Percentiles rank a stretch among this genome's conserved stretches.
Conservation (phyloP, 2,113 vertebrate genomes). For the Budorcas taxicolor region DNA sequence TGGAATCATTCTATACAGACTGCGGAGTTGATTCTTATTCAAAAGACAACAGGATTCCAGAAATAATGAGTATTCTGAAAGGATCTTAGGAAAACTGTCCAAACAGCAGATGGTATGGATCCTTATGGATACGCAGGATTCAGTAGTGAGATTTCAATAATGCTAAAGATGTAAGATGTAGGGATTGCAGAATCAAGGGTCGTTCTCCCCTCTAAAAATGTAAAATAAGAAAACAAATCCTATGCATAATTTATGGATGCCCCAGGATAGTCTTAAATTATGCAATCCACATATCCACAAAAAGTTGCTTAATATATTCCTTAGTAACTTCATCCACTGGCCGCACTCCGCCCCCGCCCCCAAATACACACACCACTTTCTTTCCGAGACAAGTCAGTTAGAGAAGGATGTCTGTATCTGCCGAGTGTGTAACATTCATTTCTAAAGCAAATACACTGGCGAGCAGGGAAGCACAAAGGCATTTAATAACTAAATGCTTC, state of each 20-base stretch:
- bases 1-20: neutral
- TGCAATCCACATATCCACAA: conserved; percentile 73
- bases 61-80: neutral
- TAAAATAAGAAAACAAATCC: conserved; percentile 78
- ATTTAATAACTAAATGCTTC: conserved; percentile 73
- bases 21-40: neutral
- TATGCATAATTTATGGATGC: conserved; percentile 82
- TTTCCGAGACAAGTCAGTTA: conserved; percentile 63
- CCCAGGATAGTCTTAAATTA: conserved; percentile 81
- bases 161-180: too few relatives aligned
- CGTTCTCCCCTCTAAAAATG: conserved; percentile 68
- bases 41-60: neutral
- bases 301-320: conserved; percentile 75
- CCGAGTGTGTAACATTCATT: conserved; percentile 58
- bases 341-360: conserved; percentile 37
- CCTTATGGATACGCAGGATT: neutral
- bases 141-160: neutral
- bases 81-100: neutral
- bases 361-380: conserved; percentile 1
- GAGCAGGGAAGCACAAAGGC: conserved; percentile 71
- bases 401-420: conserved; percentile 61
- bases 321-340: conserved; percentile 69
- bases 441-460: conserved; percentile 71
- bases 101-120: neutral
- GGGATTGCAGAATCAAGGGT: conserved; percentile 53